Evolutionary conservation across 2,888 invertebrate species (phyloP).

Genomic region (Drosophila rubida): DNA sequence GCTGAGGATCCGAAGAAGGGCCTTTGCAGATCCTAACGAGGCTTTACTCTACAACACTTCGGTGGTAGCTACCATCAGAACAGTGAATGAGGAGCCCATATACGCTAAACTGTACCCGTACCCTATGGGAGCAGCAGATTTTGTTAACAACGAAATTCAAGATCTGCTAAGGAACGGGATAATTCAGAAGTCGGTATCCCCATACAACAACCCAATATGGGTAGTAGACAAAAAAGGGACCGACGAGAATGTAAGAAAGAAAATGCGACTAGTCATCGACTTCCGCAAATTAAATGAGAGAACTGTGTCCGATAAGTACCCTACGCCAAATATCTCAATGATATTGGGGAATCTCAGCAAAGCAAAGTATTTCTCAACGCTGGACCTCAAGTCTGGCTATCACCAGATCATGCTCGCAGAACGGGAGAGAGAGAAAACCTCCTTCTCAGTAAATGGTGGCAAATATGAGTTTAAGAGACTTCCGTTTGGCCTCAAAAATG

Average conservation of each 20-base stretch:
- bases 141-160: slow-evolving; percentile 9
- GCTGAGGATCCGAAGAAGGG: background rate
- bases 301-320: too few species aligned
- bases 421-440: slow-evolving; percentile 16
- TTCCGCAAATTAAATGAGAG: too few species aligned
- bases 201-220: too few species aligned
- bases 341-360: too few species aligned
- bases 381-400: slow-evolving; percentile 30
- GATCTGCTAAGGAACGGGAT: background rate
- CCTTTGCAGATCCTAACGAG: slow-evolving; percentile 20
- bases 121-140: slow-evolving; percentile 22
- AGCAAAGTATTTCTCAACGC: too few species aligned
- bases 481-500: slow-evolving; percentile 20
- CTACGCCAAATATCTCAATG: too few species aligned
- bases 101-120: slow-evolving; percentile 13
- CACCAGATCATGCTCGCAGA: slow-evolving; percentile 23
- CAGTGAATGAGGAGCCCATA: slow-evolving; percentile 3
- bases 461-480: slow-evolving; percentile 11
- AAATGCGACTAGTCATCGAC: too few species aligned
- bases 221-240: too few species aligned
- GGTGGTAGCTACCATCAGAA: background rate
- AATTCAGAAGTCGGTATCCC: too few species aligned
- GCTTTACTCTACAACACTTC: slow-evolving; percentile 12
- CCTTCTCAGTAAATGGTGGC: slow-evolving; percentile 2
- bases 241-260: too few species aligned